Evolutionary conservation across 1,140 invertebrate species (phyloP), one percentile per base, ranked within the genome.

Genomic region (Thrips palmi): DNA sequence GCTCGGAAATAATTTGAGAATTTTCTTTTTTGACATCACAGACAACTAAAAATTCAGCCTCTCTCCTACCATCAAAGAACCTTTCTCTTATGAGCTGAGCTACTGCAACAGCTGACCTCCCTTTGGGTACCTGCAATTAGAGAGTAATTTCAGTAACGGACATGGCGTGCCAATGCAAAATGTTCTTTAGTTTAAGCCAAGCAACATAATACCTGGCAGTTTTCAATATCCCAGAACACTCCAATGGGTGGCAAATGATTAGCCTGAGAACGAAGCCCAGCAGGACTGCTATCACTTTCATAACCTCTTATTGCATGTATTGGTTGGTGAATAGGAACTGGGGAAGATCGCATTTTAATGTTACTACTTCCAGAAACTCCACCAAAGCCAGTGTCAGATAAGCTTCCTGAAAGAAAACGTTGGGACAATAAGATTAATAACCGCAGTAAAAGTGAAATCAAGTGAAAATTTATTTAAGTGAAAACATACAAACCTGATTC

Each of bases 221-320:
- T 91, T 65, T 91, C 84, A 51, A 91, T 91, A 54, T 91, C 85
- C 85, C 85, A 91, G 59, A 88, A 91, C 32, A 91, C 80, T 35
- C 83, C 85, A 52, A 89, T 75, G 1, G 82, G 79, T 33, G 71
- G 69, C 32, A 74, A 45, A 32, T 31, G 33, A 5, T 39, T 25
- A 33, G 41, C 25, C 20, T 22, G 23, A 12, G 18, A n/a, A 5
- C 14, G 20, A 10, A 12, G 3, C 15, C 25, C 10, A 8, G 22
- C 19, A 8, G 38, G 38, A 17, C 33, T 40, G 15, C 33, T 29
- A 29, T 44, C 43, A 33, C 43, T 44, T 11, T 33, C 29, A 28
- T 44, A 44, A 4, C 43, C 43, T 21, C n/a, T n/a, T n/a, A n/a
- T n/a, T n/a, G n/a, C n/a, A n/a, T n/a, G n/a, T n/a, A n/a, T n/a